Base-by-base conservation (phyloP, 2,888 invertebrate species). In the Boloria euphrosyne region DNA sequence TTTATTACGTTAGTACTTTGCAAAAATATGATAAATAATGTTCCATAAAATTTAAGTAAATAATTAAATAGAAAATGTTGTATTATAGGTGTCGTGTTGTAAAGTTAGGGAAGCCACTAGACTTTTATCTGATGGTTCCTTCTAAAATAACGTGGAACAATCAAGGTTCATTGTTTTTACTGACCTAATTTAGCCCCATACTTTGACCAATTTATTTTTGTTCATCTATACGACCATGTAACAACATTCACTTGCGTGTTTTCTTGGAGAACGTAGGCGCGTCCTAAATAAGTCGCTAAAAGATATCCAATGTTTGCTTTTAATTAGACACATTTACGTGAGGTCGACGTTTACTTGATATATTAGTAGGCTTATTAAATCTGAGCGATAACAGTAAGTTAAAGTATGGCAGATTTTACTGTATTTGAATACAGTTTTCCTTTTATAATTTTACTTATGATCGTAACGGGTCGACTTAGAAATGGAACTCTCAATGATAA, bases 261-360 rank as follows among this genome's bases (percentile, higher is more conserved):
- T 57, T 43, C 43, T 22, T 43, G 27, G 16, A 62, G 51, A 49
- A 57, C 53, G 69, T 69, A 52, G 65, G 65, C 57, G 70, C 62
- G 70, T 54, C 57, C 67, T 66, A 57, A 61, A 70, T 66, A 54
- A 59, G 64, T 50, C 55, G 65, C 67, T 70, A 68, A 69, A 62
- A 65, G 51, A 59, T 67, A 55, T 65, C 51, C 59, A 65, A 60
- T 53, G 58, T 69, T 67, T 67, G 50, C 22, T 60, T 70, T 65
- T 70, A 55, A 59, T 66, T 58, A 62, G 66, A 58, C 27, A 51
- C 43, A 13, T 63, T 47, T 62, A 60, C 47, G 46, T 52, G 67
- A 59, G 62, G n/a, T 60, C 49, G 51, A 16, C 22, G 27, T 43
- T 50, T 50, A 59, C 49, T 38, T 59, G n/a, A 49, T 49, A 49